These are phyloP conservation scores for Anabacerthia variegaticeps DNA, from an alignment of 2,797 vertebrate genomes.

Conservation along the genomic window DNA sequence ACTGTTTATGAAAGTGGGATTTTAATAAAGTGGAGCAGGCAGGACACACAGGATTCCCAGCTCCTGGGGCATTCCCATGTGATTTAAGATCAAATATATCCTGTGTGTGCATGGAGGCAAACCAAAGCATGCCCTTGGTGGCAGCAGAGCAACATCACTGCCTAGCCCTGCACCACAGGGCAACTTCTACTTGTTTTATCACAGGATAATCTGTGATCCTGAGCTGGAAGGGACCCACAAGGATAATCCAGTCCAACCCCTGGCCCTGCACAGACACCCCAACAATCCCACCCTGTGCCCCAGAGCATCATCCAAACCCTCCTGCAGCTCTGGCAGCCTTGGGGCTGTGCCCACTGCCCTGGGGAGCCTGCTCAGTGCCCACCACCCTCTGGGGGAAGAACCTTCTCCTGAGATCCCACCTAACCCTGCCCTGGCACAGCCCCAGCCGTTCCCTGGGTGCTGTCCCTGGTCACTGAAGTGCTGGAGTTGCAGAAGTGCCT, in stretches of 20 bases:
- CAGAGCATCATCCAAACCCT: not conserved
- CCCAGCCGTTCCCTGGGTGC: not conserved
- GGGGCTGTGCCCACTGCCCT: not conserved
- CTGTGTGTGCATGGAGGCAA: rapidly evolving
- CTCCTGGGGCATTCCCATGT: not conserved
- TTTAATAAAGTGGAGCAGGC: not conserved
- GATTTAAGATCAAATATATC: not conserved
- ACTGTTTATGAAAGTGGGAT: not conserved
- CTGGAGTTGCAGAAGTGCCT: not conserved
- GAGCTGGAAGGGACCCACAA: not conserved
- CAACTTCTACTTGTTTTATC: not conserved
- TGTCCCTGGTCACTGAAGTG: not conserved
- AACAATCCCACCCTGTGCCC: not conserved
- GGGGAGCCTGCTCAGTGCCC: not conserved
- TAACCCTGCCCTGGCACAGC: not conserved
- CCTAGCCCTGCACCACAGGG: not conserved
- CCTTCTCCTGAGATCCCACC: not conserved
- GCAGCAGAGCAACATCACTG: not conserved
- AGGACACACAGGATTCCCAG: not conserved
- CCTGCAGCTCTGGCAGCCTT: not conserved
- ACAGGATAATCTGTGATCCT: not conserved
- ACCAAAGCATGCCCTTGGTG: not conserved
- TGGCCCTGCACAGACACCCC: not conserved
- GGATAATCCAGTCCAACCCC: not conserved
- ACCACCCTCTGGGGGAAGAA: not conserved